A percentile compares a stretch with the other conserved stretches of the same genome.
These are phyloP conservation scores for Charadrius vociferus DNA, from an alignment of 2,113 vertebrate species.

Conservation along the genomic window DNA sequence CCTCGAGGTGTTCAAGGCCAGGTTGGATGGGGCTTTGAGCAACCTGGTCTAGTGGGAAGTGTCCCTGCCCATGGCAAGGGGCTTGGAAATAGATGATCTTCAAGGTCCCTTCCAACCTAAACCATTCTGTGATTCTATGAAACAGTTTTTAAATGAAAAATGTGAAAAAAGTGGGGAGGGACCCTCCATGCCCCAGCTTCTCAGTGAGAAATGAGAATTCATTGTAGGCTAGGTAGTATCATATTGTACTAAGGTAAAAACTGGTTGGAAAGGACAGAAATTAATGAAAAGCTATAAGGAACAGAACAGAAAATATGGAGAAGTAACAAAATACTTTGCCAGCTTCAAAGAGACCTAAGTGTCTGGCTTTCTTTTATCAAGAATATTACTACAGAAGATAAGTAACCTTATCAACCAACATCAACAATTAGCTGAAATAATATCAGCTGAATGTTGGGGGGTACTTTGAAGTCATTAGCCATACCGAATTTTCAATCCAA, in stretches of 20 bases:
- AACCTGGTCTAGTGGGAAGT: too few relatives aligned
- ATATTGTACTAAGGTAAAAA: not conserved
- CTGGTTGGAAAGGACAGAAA: not conserved
- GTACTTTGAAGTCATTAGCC: not conserved
- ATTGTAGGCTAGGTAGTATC: not conserved
- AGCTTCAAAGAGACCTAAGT: accelerated
- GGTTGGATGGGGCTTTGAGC: too few relatives aligned
- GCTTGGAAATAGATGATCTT: too few relatives aligned
- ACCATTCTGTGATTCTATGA: not conserved
- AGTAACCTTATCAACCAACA: not conserved
- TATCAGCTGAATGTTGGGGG: not conserved
- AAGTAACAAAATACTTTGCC: not conserved
- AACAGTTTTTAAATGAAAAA: not conserved
- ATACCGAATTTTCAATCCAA: not conserved
- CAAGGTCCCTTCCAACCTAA: too few relatives aligned
- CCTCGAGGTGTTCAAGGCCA: too few relatives aligned
- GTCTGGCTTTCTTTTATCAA: not conserved
- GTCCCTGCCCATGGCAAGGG: too few relatives aligned
- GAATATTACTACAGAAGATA: not conserved
- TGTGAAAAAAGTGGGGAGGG: not conserved
- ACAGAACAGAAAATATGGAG: not conserved
- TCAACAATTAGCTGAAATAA: not conserved
- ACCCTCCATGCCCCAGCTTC: not conserved
- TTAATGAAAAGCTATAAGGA: not conserved
- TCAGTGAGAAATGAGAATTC: not conserved